These are phyloP conservation scores for Hydractinia symbiolongicarpus DNA, from an alignment of 30 jellyfish, hydroid and myxozoan species.

Conservation along the genomic window DNA sequence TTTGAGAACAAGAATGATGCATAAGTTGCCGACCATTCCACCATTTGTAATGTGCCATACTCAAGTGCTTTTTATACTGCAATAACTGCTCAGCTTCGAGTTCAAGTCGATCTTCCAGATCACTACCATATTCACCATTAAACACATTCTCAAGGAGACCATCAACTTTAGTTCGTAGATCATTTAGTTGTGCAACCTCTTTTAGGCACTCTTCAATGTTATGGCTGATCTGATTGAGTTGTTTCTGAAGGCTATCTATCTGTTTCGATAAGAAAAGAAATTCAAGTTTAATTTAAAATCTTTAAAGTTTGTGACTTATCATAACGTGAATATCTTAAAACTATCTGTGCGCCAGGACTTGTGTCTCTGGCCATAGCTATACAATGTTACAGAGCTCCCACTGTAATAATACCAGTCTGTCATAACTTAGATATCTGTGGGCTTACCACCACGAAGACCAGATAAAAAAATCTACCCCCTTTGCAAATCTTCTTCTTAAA, in stretches of 20 bases:
- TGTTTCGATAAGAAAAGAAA: background rate
- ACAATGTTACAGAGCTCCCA: no score
- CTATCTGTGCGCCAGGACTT: no score
- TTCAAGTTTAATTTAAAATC: no score
- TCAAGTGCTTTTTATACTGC: slow-evolving; percentile 52
- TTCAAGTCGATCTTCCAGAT: slow-evolving; percentile 70
- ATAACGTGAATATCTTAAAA: no score
- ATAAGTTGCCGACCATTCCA: slow-evolving; percentile 50
- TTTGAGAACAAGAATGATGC: slow-evolving; percentile 70
- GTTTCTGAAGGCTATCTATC: slow-evolving; percentile 57
- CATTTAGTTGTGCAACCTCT: slow-evolving; percentile 29
- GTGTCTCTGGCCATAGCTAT: no score
- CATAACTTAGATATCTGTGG: no score
- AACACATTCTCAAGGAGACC: slow-evolving; percentile 69
- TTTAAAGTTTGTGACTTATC: no score
- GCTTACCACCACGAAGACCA: no score
- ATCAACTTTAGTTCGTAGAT: slow-evolving; percentile 53
- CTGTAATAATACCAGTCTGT: no score
- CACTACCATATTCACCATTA: slow-evolving; percentile 85
- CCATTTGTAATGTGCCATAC: slow-evolving; percentile 75
- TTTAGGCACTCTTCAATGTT: slow-evolving; percentile 24
- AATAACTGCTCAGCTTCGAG: slow-evolving; percentile 64
- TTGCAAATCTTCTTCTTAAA: no score
- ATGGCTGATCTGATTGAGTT: slow-evolving; percentile 24
- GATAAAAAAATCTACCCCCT: no score